A percentile compares a stretch with the other conserved stretches of the same genome.
Evolutionary conservation across 2,888 invertebrate species (phyloP).

Genomic region (Acronicta psi): DNA sequence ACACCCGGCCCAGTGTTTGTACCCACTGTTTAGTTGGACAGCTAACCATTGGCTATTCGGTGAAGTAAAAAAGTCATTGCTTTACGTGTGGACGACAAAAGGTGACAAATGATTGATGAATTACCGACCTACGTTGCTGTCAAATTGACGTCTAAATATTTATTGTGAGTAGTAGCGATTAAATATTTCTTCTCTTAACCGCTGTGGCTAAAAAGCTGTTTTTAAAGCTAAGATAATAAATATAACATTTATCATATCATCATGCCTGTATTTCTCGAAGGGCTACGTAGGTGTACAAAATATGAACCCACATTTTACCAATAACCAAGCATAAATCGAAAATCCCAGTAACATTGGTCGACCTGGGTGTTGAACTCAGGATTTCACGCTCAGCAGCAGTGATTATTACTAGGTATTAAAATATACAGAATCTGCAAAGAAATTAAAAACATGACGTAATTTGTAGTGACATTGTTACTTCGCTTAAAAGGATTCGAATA

Average conservation of each 20-base stretch:
- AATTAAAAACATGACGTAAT: constrained; percentile 15
- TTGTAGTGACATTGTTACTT: constrained; percentile 20
- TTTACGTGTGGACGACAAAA: constrained; percentile 31
- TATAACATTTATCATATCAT: too few species aligned
- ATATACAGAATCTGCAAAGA: constrained; percentile 10
- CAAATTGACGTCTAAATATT: too few species aligned
- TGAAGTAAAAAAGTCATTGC: constrained; percentile 52
- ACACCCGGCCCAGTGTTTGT: constrained; percentile 52
- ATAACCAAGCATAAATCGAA: too few species aligned
- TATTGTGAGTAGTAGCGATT: not conserved
- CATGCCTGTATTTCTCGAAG: too few species aligned
- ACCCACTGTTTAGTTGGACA: constrained; percentile 46
- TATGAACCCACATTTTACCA: too few species aligned
- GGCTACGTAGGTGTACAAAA: too few species aligned
- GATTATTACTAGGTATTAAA: too few species aligned
- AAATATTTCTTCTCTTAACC: not conserved
- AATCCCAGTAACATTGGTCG: too few species aligned
- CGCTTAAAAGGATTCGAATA: constrained; percentile 13
- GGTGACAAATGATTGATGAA: constrained; percentile 47
- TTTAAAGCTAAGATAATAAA: too few species aligned
- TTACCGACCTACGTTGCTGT: constrained; percentile 28
- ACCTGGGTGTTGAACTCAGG: too few species aligned
- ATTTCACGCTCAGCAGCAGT: too few species aligned
- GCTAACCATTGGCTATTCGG: constrained; percentile 51
- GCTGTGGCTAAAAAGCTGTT: too few species aligned